Evolutionary conservation across 64 coral and sea anemone species (phyloP).

Genomic region (Stylophora pistillata): DNA sequence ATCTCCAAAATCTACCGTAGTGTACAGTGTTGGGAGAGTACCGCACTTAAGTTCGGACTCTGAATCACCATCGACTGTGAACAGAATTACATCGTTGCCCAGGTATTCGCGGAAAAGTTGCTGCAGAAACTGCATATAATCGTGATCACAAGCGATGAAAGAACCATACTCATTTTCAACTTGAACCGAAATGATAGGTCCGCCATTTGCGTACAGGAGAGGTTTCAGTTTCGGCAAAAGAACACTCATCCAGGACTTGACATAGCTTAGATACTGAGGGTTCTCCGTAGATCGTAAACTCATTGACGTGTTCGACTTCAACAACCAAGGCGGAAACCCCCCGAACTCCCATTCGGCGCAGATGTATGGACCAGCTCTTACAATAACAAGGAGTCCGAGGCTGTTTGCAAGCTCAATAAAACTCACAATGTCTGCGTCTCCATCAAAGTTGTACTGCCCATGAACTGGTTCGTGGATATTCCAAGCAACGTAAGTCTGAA

Average conservation of each 20-base stretch:
- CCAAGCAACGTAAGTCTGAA: slow-evolving; percentile 81
- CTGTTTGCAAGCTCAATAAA: slow-evolving; percentile 64
- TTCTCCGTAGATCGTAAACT: slow-evolving; percentile 75
- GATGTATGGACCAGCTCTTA: slow-evolving; percentile 76
- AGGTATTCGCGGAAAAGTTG: slow-evolving; percentile 65
- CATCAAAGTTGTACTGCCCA: slow-evolving; percentile 77
- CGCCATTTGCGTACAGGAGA: slow-evolving; percentile 77
- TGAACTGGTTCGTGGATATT: slow-evolving; percentile 68
- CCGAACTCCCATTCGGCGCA: slow-evolving; percentile 90
- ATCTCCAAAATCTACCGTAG: slow-evolving; percentile 70
- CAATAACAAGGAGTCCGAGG: slow-evolving; percentile 64
- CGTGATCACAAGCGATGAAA: slow-evolving; percentile 58
- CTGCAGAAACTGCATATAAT: slow-evolving; percentile 60
- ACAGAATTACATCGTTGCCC: slow-evolving; percentile 67
- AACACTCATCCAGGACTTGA: slow-evolving; percentile 71
- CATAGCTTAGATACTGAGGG: slow-evolving; percentile 43
- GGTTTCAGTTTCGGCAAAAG: slow-evolving; percentile 76
- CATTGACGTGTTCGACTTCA: slow-evolving; percentile 73
- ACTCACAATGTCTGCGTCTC: slow-evolving; percentile 57
- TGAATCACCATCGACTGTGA: slow-evolving; percentile 67
- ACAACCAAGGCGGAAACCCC: slow-evolving; percentile 79
- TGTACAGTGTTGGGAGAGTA: slow-evolving; percentile 70
- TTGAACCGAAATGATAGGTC: slow-evolving; percentile 86
- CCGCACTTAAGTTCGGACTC: slow-evolving; percentile 52
- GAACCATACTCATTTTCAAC: slow-evolving; percentile 56